phyloP scores from a whole-genome alignment of 2,888 invertebrate species.

The Spialia ferax region DNA sequence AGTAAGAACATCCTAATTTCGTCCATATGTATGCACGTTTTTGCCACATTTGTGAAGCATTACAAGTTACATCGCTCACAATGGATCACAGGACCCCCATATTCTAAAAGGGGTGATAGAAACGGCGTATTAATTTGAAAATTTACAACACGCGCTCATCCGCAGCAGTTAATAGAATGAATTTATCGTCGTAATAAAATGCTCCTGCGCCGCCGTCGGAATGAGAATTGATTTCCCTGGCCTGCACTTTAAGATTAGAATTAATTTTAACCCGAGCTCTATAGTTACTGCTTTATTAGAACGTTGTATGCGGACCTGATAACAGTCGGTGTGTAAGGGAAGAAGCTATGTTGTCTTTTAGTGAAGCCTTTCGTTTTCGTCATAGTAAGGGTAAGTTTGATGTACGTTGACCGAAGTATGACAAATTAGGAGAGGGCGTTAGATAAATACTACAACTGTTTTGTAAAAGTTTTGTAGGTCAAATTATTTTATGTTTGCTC shows the following conservation, averaged over 20 bases:
- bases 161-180: conserved; percentile 32
- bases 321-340: background rate
- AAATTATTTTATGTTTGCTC: no score
- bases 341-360: background rate
- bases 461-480: no score
- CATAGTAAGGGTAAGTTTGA: background rate
- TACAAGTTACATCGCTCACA: background rate
- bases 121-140: conserved; percentile 38
- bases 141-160: conserved; percentile 38
- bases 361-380: background rate
- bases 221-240: conserved; percentile 49
- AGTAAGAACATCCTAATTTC: no score
- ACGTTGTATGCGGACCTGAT: no score
- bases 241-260: conserved; percentile 26
- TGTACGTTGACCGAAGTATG: background rate
- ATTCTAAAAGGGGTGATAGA: conserved; percentile 26
- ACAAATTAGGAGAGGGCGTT: background rate
- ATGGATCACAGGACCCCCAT: background rate
- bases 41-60: background rate
- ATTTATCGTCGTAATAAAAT: conserved; percentile 60
- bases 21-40: no score
- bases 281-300: background rate
- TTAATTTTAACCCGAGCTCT: background rate
- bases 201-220: conserved; percentile 35
- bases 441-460: background rate